These are phyloP conservation scores for Tryphoninae sp. DNA, from an alignment of 2,888 invertebrate species.

Conservation along the genomic window DNA sequence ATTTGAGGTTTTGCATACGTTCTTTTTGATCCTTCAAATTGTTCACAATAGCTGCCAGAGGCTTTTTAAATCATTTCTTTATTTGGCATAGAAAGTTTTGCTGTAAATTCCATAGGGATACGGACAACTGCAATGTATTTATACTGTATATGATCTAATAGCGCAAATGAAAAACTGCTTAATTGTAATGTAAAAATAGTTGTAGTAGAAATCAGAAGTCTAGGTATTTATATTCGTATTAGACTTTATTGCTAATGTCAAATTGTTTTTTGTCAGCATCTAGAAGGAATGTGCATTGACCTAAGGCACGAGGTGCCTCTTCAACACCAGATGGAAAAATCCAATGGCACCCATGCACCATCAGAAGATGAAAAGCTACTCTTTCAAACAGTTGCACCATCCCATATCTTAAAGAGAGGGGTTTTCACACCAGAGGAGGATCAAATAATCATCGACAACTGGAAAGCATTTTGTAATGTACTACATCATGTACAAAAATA, in stretches of 20 bases:
- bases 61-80: background rate
- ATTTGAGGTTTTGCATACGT: background rate
- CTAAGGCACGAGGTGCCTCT: constrained; percentile 68
- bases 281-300: constrained; percentile 58
- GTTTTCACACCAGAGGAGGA: constrained; percentile 68
- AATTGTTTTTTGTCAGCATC: constrained; percentile 59
- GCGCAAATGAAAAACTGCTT: too few species aligned
- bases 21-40: background rate
- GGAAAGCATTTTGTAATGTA: constrained; percentile 73
- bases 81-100: too few species aligned
- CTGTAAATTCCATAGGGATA: too few species aligned
- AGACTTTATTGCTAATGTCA: background rate
- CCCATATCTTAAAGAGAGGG: constrained; percentile 65
- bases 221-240: too few species aligned
- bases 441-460: constrained; percentile 68
- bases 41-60: background rate
- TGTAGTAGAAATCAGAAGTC: too few species aligned
- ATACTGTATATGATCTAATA: too few species aligned
- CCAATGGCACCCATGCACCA: constrained; percentile 68
- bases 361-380: constrained; percentile 59
- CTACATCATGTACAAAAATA: background rate
- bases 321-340: constrained; percentile 70
- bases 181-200: too few species aligned
- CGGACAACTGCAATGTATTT: too few species aligned
- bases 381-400: constrained; percentile 58